Percentiles rank a stretch among this genome's conserved stretches.
These are phyloP conservation scores for Noctua comes DNA, from an alignment of 2,888 invertebrate genomes.

Conservation along the genomic window DNA sequence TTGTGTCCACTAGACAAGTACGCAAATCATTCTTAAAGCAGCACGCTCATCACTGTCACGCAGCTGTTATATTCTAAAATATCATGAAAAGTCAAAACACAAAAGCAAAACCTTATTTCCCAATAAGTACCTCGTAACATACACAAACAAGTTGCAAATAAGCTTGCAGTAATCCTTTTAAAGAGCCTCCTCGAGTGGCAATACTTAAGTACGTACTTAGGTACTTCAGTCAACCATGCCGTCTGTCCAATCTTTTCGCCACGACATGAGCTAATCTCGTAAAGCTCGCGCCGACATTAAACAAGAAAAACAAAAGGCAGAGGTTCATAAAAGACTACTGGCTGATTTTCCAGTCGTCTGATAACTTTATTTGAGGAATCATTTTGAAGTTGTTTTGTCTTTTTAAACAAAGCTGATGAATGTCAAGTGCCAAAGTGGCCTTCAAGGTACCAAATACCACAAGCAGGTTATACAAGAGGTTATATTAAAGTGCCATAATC, in stretches of 20 bases:
- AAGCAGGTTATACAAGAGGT: too few species aligned
- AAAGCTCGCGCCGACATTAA: background rate
- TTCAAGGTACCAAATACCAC: background rate
- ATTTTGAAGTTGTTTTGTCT: background rate
- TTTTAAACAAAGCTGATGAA: background rate
- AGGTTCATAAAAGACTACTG: background rate
- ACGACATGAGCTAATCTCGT: slow-evolving; percentile 8
- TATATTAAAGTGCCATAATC: background rate
- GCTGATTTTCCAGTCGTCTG: background rate
- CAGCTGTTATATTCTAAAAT: background rate
- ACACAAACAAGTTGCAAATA: slow-evolving; percentile 17
- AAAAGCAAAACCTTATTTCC: background rate
- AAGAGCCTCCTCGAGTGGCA: background rate
- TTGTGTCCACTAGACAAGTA: too few species aligned
- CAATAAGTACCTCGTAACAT: slow-evolving; percentile 20
- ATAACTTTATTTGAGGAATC: background rate
- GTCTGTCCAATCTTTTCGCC: slow-evolving; percentile 13
- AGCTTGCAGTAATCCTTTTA: slow-evolving; percentile 23
- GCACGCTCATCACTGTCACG: too few species aligned
- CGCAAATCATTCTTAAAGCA: too few species aligned
- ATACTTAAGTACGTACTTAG: slow-evolving; percentile 23
- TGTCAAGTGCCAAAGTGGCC: too few species aligned
- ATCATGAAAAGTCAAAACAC: background rate
- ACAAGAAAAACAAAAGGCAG: background rate
- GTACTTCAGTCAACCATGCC: slow-evolving; percentile 4